Percentiles rank a stretch among this genome's conserved stretches.
phyloP scores from a whole-genome alignment of 2,113 vertebrate species.

The Oryzias melastigma region DNA sequence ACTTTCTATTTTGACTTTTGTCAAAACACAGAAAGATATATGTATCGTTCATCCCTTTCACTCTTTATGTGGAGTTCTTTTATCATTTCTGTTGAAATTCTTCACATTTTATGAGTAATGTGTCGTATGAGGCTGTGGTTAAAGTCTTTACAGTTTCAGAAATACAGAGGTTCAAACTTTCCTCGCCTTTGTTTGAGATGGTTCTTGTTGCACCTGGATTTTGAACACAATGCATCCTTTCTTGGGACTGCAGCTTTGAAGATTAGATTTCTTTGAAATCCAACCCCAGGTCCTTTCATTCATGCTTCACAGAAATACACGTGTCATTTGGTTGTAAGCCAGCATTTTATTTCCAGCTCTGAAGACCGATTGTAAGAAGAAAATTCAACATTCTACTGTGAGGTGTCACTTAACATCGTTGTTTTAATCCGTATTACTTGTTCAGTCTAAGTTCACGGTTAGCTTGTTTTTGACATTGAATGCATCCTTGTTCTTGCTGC shows the following conservation, averaged over 20 bases:
- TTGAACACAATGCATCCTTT: conserved; percentile 54
- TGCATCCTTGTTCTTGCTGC: conserved; percentile 22
- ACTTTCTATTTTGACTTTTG: conserved; percentile 6
- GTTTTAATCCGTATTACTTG: neutral
- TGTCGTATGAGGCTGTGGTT: conserved; percentile 9
- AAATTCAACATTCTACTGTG: neutral
- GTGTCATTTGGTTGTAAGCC: neutral
- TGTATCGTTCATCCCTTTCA: neutral
- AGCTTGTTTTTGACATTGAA: conserved; percentile 12
- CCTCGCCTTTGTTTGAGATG: conserved; percentile 6
- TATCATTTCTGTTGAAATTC: neutral
- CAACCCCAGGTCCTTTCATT: conserved; percentile 20
- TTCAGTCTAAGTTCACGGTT: neutral
- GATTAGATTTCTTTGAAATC: conserved; percentile 32
- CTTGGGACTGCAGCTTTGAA: conserved; percentile 28
- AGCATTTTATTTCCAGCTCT: neutral
- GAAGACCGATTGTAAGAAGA: neutral
- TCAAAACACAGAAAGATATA: conserved; percentile 1
- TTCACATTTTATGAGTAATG: neutral
- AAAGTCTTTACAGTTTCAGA: conserved; percentile 24
- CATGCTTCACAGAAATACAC: neutral
- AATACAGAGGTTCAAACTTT: conserved; percentile 33
- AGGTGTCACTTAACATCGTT: neutral
- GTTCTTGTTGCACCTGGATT: conserved; percentile 48
- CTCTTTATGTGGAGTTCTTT: neutral